These are phyloP conservation scores for Athene cunicularia DNA, from an alignment of 2,113 vertebrate genomes.

Conservation along the genomic window DNA sequence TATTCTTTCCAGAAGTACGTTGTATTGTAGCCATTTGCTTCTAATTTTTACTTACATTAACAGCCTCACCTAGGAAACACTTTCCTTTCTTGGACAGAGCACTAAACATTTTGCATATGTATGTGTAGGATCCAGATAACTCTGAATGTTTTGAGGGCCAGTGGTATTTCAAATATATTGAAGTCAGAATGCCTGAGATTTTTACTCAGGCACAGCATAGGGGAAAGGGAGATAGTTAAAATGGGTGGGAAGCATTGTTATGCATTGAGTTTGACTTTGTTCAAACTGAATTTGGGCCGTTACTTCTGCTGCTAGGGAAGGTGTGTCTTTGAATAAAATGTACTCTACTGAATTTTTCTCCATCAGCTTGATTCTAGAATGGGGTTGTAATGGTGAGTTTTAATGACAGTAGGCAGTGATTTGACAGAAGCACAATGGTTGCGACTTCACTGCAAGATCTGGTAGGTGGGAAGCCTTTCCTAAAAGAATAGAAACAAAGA, in stretches of 20 bases:
- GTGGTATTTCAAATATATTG: background rate
- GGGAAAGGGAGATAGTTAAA: background rate
- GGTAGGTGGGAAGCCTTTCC: background rate
- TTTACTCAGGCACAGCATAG: background rate
- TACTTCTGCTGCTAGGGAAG: background rate
- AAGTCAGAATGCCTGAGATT: background rate
- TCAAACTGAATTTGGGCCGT: background rate
- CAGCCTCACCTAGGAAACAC: background rate
- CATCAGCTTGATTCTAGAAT: background rate
- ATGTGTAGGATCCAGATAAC: background rate
- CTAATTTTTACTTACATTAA: background rate
- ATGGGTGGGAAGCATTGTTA: background rate
- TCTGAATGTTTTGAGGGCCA: background rate
- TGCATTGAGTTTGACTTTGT: background rate
- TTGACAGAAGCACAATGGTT: conserved; percentile 23
- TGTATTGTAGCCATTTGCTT: background rate
- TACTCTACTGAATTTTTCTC: background rate
- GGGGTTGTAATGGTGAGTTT: background rate
- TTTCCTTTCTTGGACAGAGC: background rate
- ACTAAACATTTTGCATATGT: background rate
- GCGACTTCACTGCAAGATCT: background rate
- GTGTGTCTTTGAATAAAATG: background rate
- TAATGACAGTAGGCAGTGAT: background rate
- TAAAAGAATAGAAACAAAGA: background rate
- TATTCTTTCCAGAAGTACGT: background rate